phyloP scores from a whole-genome alignment of 2,797 vertebrate species.

The Gymnothorax reevesii region DNA sequence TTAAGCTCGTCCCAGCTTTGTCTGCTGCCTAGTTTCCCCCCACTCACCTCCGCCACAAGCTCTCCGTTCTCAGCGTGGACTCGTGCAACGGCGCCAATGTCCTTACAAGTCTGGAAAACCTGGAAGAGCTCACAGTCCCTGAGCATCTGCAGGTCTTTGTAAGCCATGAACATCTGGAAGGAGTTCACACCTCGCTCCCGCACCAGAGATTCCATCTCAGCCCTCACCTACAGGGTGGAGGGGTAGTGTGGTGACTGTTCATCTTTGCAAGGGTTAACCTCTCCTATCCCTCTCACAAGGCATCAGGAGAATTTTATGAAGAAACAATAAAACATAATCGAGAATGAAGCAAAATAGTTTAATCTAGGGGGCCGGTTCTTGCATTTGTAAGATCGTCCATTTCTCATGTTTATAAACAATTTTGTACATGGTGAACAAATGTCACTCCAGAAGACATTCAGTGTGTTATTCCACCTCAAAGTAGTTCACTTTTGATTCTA shows the following conservation, averaged over 20 bases:
- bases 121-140: conserved; percentile 94
- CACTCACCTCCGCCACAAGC: conserved; percentile 88
- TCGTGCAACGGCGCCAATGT: conserved; percentile 88
- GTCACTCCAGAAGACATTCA: not conserved
- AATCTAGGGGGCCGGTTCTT: not conserved
- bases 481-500: not conserved
- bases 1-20: no score
- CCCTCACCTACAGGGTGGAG: conserved; percentile 74
- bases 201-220: conserved; percentile 93
- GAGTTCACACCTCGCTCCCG: conserved; percentile 94
- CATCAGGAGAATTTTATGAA: not conserved
- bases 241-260: not conserved
- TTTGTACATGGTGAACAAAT: not conserved
- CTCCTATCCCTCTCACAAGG: not conserved
- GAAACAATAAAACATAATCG: not conserved
- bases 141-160: conserved; percentile 95
- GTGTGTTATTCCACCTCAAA: not conserved
- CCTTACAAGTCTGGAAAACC: conserved; percentile 87
- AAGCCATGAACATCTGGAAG: conserved; percentile 98
- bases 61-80: conserved; percentile 96
- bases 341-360: not conserved
- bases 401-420: not conserved
- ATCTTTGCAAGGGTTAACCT: not conserved
- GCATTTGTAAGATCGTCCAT: not conserved
- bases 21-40: not conserved